Evolutionary conservation across 2,888 invertebrate genomes (phyloP).

Genomic region (Elegia similella): DNA sequence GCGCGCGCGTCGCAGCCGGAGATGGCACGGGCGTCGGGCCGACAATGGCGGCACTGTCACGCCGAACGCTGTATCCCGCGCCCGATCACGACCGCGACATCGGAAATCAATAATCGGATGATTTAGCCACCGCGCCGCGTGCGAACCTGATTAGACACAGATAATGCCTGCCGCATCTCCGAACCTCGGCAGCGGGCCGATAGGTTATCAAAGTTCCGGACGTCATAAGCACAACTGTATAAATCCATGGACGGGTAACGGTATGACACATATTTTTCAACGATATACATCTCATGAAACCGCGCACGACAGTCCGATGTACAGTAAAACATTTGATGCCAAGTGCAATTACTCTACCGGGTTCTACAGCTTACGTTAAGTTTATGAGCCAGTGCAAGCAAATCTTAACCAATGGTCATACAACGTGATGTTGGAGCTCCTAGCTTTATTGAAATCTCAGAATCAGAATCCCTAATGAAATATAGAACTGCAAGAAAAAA

Average conservation of each 20-base stretch:
- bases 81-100: conserved; percentile 81
- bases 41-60: conserved; percentile 75
- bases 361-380: background rate
- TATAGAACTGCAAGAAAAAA: too few relatives aligned
- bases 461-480: too few relatives aligned
- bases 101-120: conserved; percentile 81
- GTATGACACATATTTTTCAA: conserved; percentile 68
- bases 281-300: conserved; percentile 66
- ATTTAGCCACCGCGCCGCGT: conserved; percentile 81
- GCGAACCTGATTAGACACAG: conserved; percentile 80
- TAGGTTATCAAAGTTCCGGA: conserved; percentile 69
- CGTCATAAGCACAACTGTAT: conserved; percentile 61
- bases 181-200: conserved; percentile 48
- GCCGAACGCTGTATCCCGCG: conserved; percentile 67
- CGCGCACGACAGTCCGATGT: conserved; percentile 59
- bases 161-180: conserved; percentile 70
- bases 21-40: conserved; percentile 55
- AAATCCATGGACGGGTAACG: conserved; percentile 59
- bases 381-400: conserved; percentile 15
- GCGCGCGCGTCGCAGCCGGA: conserved; percentile 56
- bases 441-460: too few relatives aligned
- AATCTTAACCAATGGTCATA: too few relatives aligned
- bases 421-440: too few relatives aligned
- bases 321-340: conserved; percentile 61
- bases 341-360: conserved; percentile 41